phyloP scores from a whole-genome alignment of 2,113 vertebrate species.

The Hippocampus abdominalis region DNA sequence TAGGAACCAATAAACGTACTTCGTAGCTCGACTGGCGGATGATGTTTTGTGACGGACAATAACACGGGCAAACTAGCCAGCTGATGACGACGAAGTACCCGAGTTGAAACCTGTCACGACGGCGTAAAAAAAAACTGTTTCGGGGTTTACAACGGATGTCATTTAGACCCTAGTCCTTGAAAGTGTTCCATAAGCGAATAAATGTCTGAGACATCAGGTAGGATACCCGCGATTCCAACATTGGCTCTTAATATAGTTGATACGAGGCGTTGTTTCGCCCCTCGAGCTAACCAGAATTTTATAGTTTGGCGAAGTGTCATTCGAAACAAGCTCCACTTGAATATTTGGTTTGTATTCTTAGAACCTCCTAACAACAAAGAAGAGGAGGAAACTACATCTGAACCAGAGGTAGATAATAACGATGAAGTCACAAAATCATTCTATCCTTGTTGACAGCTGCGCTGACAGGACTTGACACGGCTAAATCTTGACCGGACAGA shows the following conservation, averaged over 20 bases:
- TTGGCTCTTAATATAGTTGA: background rate
- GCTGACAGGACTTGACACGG: background rate
- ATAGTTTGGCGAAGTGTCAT: background rate
- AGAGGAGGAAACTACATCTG: conserved; percentile 53
- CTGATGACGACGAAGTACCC: background rate
- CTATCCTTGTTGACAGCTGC: background rate
- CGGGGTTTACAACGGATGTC: conserved; percentile 1
- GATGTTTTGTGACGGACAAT: conserved; percentile 47
- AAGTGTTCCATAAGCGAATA: conserved; percentile 47
- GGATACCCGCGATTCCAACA: background rate
- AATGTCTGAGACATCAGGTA: conserved; percentile 75
- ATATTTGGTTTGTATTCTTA: conserved; percentile 29
- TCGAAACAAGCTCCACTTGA: background rate
- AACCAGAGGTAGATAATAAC: conserved; percentile 50
- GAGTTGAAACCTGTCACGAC: background rate
- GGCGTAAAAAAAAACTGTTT: background rate
- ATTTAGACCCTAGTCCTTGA: background rate
- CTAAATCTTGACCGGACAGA: background rate
- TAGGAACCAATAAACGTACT: conserved; percentile 31
- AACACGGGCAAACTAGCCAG: conserved; percentile 22
- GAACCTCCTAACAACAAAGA: conserved; percentile 56
- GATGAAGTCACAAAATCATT: background rate
- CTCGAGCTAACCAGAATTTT: background rate
- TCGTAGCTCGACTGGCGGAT: conserved; percentile 28
- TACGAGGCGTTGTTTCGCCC: background rate